Evolutionary conservation across 92 coral and sea anemone genomes (phyloP).

Genomic region (Paragorgia papillata): DNA sequence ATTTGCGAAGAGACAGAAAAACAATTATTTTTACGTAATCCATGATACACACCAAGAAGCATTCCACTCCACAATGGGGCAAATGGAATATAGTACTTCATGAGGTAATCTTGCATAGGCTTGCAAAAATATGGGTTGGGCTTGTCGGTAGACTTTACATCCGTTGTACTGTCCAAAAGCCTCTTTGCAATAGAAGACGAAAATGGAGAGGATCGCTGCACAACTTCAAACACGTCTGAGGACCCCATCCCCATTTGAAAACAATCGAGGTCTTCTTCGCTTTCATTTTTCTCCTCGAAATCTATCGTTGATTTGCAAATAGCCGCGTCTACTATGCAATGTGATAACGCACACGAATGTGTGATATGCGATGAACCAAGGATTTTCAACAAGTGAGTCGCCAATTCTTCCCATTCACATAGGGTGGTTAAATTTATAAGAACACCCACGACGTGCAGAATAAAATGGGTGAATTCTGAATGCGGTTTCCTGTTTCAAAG

Average conservation of each 20-base stretch:
- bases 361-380: slow-evolving; percentile 11
- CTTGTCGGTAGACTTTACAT: neutral
- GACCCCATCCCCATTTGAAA: neutral
- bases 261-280: neutral
- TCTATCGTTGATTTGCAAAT: neutral
- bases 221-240: neutral
- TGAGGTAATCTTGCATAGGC: neutral
- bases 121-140: neutral
- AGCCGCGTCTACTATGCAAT: neutral
- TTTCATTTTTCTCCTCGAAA: neutral
- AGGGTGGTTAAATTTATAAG: neutral
- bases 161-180: neutral
- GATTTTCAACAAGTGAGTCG: neutral
- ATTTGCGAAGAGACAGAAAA: no score
- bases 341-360: neutral
- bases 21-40: no score
- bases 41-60: neutral
- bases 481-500: slow-evolving; percentile 11
- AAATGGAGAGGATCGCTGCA: slow-evolving; percentile 5
- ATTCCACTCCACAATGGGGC: slow-evolving; percentile 11
- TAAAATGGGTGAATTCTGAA: neutral
- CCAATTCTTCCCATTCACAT: slow-evolving; percentile 11
- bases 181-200: neutral
- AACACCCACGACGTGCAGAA: slow-evolving; percentile 1
- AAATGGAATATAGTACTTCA: slow-evolving; percentile 17